Evolutionary conservation across 35 echinoderm and acorn worm species (phyloP).

Genomic region (Ptychodera flava): DNA sequence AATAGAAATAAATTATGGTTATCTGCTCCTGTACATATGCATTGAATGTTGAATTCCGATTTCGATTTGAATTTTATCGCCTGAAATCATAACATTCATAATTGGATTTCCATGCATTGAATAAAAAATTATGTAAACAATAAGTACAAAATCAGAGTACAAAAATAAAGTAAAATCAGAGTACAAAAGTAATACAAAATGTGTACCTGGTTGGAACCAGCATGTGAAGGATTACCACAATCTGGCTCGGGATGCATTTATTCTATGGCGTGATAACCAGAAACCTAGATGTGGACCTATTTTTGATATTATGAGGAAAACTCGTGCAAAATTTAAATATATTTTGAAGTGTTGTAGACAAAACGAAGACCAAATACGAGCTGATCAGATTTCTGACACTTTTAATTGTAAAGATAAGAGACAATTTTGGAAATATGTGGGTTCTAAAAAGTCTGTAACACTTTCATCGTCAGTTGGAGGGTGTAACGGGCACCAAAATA

Average conservation of each 20-base stretch:
- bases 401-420: background rate
- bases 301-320: background rate
- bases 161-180: too few relatives aligned
- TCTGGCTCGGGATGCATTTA: background rate
- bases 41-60: too few relatives aligned
- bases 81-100: too few relatives aligned
- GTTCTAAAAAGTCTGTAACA: background rate
- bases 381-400: background rate
- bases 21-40: too few relatives aligned
- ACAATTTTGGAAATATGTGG: background rate
- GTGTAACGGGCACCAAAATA: background rate
- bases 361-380: background rate
- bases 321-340: background rate
- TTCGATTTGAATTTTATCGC: too few relatives aligned
- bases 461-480: background rate
- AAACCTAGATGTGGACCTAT: background rate
- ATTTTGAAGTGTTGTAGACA: background rate
- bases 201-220: background rate
- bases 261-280: background rate
- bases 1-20: too few relatives aligned
- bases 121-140: too few relatives aligned
- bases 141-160: too few relatives aligned
- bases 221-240: background rate
- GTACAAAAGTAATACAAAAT: too few relatives aligned
- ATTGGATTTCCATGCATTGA: too few relatives aligned